A percentile compares a stretch with the other conserved stretches of the same genome.
Conservation (phyloP, 2,113 vertebrate species). For the Caranx ignobilis region DNA sequence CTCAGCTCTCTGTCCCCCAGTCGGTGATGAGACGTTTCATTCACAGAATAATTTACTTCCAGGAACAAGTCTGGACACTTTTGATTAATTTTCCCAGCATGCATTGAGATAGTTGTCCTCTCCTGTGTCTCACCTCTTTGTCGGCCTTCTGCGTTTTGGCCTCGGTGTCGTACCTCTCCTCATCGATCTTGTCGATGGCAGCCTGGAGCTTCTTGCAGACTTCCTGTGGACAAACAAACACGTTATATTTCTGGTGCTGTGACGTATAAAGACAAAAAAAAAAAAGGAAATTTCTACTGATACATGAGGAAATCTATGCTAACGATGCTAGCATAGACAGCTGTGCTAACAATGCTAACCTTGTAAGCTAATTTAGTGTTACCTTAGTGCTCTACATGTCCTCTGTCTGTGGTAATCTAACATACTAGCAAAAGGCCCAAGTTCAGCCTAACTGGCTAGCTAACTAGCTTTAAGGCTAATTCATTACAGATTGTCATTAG, state of each 20-base stretch:
- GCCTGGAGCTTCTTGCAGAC: conserved; percentile 90
- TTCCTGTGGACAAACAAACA: conserved; percentile 82
- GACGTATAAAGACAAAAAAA: background rate
- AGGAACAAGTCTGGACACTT: too few species aligned
- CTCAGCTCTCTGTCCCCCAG: background rate
- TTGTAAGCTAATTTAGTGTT: background rate
- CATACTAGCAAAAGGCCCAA: background rate
- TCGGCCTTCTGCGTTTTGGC: conserved; percentile 88
- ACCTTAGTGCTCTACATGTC: background rate
- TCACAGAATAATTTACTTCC: too few species aligned
- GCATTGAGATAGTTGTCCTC: too few species aligned
- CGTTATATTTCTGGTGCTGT: background rate
- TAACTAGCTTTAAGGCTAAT: background rate
- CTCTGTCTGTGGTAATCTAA: background rate
- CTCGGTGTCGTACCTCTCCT: conserved; percentile 93
- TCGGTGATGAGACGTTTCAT: too few species aligned
- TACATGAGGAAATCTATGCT: background rate
- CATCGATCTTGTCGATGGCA: conserved; percentile 90
- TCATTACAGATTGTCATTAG: background rate
- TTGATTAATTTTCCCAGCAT: too few species aligned
- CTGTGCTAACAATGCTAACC: background rate
- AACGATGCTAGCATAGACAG: too few species aligned
- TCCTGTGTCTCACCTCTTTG: conserved; percentile 88
- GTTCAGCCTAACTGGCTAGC: background rate
- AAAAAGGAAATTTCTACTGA: background rate